Base-by-base conservation (phyloP, 2,113 vertebrate genomes). In the Sinocyclocheilus anshuiensis region DNA sequence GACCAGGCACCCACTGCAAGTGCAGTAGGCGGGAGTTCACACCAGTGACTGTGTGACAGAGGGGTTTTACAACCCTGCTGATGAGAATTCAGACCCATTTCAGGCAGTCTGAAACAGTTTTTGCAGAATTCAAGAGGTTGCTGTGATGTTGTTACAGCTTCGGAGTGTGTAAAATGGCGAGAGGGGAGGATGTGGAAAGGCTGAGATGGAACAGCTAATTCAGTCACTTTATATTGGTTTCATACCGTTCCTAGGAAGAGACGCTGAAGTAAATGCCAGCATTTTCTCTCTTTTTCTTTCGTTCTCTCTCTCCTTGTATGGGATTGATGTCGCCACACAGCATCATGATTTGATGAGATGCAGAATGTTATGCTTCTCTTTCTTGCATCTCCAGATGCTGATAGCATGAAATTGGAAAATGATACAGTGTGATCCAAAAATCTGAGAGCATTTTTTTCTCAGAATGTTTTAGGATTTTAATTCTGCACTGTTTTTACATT, bases 211-310 rank as follows among this genome's bases (percentile, higher is more conserved):
- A 78, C 6, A 72, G 29, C 55, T 76, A 75, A 86, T 84, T 78
- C 57, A 22, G 57, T 72, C 50, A 67, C 61, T 29, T 86, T 80
- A 74, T 84, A 67, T 79, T 76, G 65, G 81, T 67, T 82, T 77
- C 45, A 86, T 69, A 39, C 53, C 10, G 12, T 50, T 88, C 59
- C 39, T 59, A 57, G 74, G 84, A 79, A 57, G 24, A 85, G 36
- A 36, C 10, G 45, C 84, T 59, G 83, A 75, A 85, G 26, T 50
- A 39, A 57, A 13, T 13, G 36, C n/a, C 26, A 33, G 18, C 45
- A 3, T 61, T 50, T 63, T 48, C 74, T 63, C 72, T 33, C 15
- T 87, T 59, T 57, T 15, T 42, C 55, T 84, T 16, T 26, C 57
- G 0, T 4, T 57, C 24, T 39, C 26, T 53, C 53, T 84, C 50